These are phyloP conservation scores for Pyxicephalus adspersus DNA, from an alignment of 2,113 vertebrate species.

Conservation along the genomic window DNA sequence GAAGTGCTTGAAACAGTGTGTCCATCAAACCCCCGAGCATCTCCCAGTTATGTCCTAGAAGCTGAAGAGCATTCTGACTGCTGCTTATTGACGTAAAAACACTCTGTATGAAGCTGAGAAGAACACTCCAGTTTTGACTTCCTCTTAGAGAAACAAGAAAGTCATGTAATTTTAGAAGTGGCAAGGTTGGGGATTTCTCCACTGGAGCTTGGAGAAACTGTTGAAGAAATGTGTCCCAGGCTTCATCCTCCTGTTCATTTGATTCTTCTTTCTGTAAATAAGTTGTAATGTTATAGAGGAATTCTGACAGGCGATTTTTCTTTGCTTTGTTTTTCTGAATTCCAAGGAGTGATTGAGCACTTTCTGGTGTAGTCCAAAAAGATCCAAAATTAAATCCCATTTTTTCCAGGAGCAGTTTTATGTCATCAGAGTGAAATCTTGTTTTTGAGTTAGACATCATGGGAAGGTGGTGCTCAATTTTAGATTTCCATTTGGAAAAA, in stretches of 20 bases:
- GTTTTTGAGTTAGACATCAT: neutral
- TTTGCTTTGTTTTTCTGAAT: conserved; percentile 1
- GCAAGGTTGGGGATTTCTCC: conserved; percentile 69
- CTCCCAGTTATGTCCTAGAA: conserved; percentile 83
- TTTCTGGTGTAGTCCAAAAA: conserved; percentile 64
- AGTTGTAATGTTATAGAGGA: conserved; percentile 84
- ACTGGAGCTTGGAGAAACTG: conserved; percentile 72
- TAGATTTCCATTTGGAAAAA: conserved; percentile 45
- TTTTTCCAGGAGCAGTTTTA: conserved; percentile 23
- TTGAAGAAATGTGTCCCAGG: conserved; percentile 75
- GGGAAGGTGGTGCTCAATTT: conserved; percentile 2
- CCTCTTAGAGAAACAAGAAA: conserved; percentile 84
- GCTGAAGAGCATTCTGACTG: conserved; percentile 73
- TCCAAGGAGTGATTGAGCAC: neutral
- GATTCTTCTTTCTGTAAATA: conserved; percentile 71
- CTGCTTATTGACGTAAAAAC: conserved; percentile 75
- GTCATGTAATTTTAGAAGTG: conserved; percentile 79
- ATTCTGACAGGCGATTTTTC: conserved; percentile 65
- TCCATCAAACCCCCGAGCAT: conserved; percentile 80
- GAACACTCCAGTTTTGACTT: conserved; percentile 82
- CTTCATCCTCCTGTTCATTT: conserved; percentile 74
- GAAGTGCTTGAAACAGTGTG: conserved; percentile 74
- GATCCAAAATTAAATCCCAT: conserved; percentile 25
- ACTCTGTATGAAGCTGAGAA: conserved; percentile 79
- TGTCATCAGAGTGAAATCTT: neutral